Base-by-base conservation (phyloP, 1,140 invertebrate species). In the Agrypnia vestita region DNA sequence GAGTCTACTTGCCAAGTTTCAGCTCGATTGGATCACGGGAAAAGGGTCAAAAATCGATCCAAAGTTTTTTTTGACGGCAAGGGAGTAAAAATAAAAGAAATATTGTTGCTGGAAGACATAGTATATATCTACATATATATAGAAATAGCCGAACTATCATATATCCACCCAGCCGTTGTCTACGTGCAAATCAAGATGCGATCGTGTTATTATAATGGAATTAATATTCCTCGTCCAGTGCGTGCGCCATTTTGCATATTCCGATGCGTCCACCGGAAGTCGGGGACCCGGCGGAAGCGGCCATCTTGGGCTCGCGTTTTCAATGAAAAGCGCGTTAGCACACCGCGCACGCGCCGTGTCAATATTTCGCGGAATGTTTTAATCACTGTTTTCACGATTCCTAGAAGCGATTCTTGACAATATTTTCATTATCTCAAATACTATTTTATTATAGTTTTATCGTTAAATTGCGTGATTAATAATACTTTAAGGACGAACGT, bases 181-280 rank as follows among this genome's bases (percentile, higher is more conserved):
- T 43, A 43, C 19, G 61, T 62, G 61, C 61, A 13, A 62, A 62
- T 62, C 61, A 62, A 62, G 61, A 62, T 62, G 11, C 25, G 35
- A 62, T 62, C 61, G 12, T 19, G 12, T 62, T 62, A 62, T 35
- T 35, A 62, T 62, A 59, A 59, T 59, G 8, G 19, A 62, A 62
- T 62, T 62, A 62, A 62, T 62, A 62, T 62, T 62, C 61, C 61
- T 43, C 25, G 61, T 11, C n/a, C 19, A 43, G 3, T 17, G 3
- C 61, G 12, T 11, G 19, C 61, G 61, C 19, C 61, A 62, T 62
- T 62, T 62, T 62, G 61, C 61, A 62, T 62, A 62, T 62, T 62
- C n/a, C 61, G 19, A 43, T 19, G 61, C 61, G 61, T 62, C 61
- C 61, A 62, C 61, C 61, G 61, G 61, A 62, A 35, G 35, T 13